phyloP scores from a whole-genome alignment of 1,140 invertebrate genomes.

The Lepidostoma basale region DNA sequence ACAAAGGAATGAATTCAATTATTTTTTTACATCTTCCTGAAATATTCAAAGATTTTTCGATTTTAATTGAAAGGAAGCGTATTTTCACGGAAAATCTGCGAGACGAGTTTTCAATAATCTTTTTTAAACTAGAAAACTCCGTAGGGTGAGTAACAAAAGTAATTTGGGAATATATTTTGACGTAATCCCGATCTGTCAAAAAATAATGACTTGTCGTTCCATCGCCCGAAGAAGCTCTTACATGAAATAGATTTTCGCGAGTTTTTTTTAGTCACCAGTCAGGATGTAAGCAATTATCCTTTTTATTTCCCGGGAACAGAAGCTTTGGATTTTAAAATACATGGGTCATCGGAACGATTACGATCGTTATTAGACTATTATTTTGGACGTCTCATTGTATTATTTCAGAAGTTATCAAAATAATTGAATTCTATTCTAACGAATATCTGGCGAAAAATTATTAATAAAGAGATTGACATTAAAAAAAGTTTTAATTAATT shows the following conservation, averaged over 20 bases:
- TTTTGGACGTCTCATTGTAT: too few relatives aligned
- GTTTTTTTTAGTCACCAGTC: conserved; percentile 15
- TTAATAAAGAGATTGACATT: too few relatives aligned
- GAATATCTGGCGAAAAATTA: too few relatives aligned
- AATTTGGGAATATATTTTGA: conserved; percentile 23
- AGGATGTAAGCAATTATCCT: conserved; percentile 3
- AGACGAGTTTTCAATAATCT: conserved; percentile 16
- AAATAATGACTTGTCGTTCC: conserved; percentile 18
- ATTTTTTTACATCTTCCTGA: too few relatives aligned
- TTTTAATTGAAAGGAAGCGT: neutral
- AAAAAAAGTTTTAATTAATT: too few relatives aligned
- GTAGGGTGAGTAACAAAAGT: conserved; percentile 19
- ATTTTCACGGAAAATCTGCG: conserved; percentile 11
- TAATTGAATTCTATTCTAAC: too few relatives aligned
- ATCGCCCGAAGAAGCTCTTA: conserved; percentile 12
- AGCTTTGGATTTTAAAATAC: too few relatives aligned
- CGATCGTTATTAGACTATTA: too few relatives aligned
- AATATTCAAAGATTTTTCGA: conserved; percentile 14
- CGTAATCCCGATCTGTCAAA: conserved; percentile 23
- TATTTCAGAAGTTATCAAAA: too few relatives aligned
- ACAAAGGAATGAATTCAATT: too few relatives aligned
- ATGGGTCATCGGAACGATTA: too few relatives aligned
- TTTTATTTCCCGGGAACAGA: neutral
- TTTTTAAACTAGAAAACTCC: conserved; percentile 8
- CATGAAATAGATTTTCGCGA: conserved; percentile 15